Conservation (phyloP, 2,113 vertebrate genomes). For the Patagioenas fasciata region DNA sequence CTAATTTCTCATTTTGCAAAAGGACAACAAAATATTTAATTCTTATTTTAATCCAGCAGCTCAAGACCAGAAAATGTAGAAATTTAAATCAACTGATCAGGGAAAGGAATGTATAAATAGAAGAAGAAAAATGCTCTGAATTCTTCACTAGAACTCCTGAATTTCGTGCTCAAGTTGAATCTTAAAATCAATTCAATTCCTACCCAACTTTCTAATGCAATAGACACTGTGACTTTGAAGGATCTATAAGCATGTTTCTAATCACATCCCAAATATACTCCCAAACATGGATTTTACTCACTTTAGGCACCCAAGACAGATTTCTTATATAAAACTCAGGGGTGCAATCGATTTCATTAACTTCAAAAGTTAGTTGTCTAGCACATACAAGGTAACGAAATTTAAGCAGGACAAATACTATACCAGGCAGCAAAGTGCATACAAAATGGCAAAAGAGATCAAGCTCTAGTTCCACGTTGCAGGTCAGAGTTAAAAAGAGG, state of each 20-base stretch:
- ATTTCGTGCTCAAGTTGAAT: not conserved
- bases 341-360: not conserved
- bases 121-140: not conserved
- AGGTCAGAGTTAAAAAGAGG: not conserved
- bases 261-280: not conserved
- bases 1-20: constrained; percentile 5
- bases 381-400: not conserved
- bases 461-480: rapidly evolving
- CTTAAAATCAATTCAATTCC: not conserved
- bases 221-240: not conserved
- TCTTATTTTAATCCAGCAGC: not conserved
- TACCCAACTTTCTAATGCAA: not conserved
- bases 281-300: not conserved
- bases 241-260: not conserved
- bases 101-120: not conserved
- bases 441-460: not conserved
- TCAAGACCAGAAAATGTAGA: not conserved
- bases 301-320: not conserved
- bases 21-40: not conserved
- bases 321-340: not conserved
- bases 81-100: not conserved
- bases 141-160: not conserved
- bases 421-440: not conserved
- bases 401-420: not conserved
- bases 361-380: not conserved